Evolutionary conservation across 2,888 invertebrate species (phyloP).

Genomic region (Perdita meconis): DNA sequence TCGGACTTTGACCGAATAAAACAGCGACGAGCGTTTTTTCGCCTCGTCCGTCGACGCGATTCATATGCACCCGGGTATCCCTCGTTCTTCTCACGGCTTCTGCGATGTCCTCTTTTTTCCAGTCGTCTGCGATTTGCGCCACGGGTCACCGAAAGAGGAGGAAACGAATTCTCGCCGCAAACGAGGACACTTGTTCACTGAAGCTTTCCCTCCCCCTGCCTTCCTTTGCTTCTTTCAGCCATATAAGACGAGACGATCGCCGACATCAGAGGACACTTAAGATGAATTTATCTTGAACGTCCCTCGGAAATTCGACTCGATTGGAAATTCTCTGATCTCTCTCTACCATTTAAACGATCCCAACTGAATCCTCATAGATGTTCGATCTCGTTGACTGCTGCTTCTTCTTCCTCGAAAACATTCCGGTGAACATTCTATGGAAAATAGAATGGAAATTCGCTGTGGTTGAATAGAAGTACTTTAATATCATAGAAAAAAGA

Average conservation of each 20-base stretch:
- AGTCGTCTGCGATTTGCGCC: background rate
- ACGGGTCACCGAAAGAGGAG: constrained; percentile 7
- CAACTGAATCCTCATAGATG: no score
- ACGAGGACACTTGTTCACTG: constrained; percentile 46
- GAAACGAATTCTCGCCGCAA: constrained; percentile 38
- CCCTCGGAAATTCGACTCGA: background rate
- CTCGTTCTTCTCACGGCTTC: constrained; percentile 22
- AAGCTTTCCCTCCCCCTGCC: constrained; percentile 23
- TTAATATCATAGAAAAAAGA: no score
- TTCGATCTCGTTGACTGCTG: no score
- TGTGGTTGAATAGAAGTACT: no score
- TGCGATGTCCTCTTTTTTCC: background rate
- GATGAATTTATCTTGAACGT: constrained; percentile 26
- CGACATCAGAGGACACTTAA: constrained; percentile 24
- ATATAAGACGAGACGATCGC: background rate
- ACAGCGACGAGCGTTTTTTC: constrained; percentile 24
- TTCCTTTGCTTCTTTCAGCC: constrained; percentile 37
- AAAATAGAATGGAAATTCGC: no score
- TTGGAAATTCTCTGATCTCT: constrained; percentile 13
- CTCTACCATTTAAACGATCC: background rate
- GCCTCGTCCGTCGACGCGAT: constrained; percentile 14
- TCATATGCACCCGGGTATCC: constrained; percentile 27
- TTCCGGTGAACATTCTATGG: no score
- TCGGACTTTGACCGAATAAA: constrained; percentile 25
- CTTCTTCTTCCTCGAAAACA: no score